These are phyloP conservation scores for Penaeus monodon DNA, from an alignment of 2,888 invertebrate species.

Conservation along the genomic window DNA sequence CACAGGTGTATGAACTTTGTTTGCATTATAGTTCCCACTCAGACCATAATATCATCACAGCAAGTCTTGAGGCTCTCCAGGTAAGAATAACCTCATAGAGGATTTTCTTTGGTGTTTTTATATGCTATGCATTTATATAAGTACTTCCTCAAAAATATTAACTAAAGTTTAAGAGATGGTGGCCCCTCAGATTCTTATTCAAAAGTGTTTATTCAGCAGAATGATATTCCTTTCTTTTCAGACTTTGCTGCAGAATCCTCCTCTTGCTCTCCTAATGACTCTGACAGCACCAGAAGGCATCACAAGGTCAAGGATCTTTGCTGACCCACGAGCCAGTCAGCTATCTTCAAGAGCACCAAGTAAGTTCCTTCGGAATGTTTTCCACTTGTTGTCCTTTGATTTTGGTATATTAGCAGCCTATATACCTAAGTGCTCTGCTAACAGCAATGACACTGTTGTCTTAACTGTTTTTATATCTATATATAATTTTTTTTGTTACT, in stretches of 20 bases:
- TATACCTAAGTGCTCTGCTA: no score
- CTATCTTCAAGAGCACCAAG: conserved; percentile 60
- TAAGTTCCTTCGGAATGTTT: conserved; percentile 17
- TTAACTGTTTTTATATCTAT: no score
- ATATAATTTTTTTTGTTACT: no score
- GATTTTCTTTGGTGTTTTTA: neutral
- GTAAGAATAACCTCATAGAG: conserved; percentile 3
- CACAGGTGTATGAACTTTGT: conserved; percentile 71
- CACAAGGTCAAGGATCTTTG: conserved; percentile 40
- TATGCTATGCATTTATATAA: no score
- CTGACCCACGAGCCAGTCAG: conserved; percentile 44
- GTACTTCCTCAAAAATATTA: no score
- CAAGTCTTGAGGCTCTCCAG: conserved; percentile 81
- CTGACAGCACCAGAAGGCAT: conserved; percentile 58
- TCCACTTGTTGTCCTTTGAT: no score
- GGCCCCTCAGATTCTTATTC: no score
- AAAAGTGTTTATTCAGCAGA: neutral
- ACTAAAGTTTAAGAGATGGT: no score
- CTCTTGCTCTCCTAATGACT: conserved; percentile 50
- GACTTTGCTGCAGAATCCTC: conserved; percentile 60
- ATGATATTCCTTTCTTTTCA: neutral
- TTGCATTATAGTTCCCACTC: conserved; percentile 73
- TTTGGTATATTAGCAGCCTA: no score
- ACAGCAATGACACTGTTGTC: no score
- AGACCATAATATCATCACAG: conserved; percentile 90